phyloP scores from a whole-genome alignment of 1,140 invertebrate species.

The Amphibalanus amphitrite region DNA sequence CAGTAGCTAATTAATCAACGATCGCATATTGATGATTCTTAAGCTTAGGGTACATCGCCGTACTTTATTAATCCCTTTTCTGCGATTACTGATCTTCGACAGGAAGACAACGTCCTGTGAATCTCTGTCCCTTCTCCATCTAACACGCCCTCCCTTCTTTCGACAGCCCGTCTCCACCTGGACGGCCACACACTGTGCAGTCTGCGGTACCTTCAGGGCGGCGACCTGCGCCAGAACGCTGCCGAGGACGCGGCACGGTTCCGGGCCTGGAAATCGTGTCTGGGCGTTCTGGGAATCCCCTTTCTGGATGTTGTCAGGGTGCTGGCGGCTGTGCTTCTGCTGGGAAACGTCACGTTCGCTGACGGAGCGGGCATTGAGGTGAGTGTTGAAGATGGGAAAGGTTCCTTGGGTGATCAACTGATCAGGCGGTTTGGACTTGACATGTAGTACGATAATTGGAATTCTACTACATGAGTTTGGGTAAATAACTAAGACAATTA shows the following conservation, averaged over 20 bases:
- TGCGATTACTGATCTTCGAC: too few relatives aligned
- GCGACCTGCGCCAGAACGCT: conserved; percentile 54
- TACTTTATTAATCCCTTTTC: too few relatives aligned
- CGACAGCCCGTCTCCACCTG: conserved; percentile 49
- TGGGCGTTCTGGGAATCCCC: conserved; percentile 77
- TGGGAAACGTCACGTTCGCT: conserved; percentile 78
- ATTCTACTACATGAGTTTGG: too few relatives aligned
- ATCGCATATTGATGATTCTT: too few relatives aligned
- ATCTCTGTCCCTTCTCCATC: too few relatives aligned
- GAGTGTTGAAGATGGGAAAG: background rate
- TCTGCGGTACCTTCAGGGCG: conserved; percentile 56
- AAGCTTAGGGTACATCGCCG: too few relatives aligned
- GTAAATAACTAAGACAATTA: too few relatives aligned
- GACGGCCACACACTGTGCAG: conserved; percentile 65
- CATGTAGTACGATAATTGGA: too few relatives aligned
- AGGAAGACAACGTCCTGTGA: too few relatives aligned
- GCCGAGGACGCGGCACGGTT: conserved; percentile 53
- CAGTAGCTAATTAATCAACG: too few relatives aligned
- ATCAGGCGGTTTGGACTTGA: too few relatives aligned
- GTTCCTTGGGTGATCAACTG: too few relatives aligned
- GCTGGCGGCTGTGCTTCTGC: conserved; percentile 67
- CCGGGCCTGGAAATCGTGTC: conserved; percentile 73
- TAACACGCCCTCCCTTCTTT: background rate
- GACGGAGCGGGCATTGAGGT: conserved; percentile 33
- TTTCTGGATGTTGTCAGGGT: conserved; percentile 84